These are phyloP conservation scores for Macrotrachela quadricornifera DNA, from an alignment of 1,140 invertebrate genomes.

Conservation along the genomic window DNA sequence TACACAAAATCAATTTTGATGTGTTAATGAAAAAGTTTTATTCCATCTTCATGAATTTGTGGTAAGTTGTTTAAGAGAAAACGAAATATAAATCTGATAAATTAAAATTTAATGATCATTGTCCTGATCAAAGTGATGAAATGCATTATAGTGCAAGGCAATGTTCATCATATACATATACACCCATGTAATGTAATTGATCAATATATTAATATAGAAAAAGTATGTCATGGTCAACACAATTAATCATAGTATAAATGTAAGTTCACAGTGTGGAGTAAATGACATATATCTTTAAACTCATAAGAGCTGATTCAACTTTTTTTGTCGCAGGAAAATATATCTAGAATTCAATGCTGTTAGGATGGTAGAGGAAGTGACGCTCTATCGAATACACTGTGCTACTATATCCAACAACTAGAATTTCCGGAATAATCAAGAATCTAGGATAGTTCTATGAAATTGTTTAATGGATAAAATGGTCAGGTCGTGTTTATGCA, in stretches of 20 bases:
- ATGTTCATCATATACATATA: slow-evolving; percentile 2
- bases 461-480: no score
- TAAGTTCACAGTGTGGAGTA: slow-evolving; percentile 16
- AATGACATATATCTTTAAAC: no score
- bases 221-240: slow-evolving; percentile 24
- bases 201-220: slow-evolving; percentile 9
- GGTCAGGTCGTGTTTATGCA: no score
- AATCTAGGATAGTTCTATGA: no score
- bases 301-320: no score
- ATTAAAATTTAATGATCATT: slow-evolving; percentile 50
- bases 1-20: slow-evolving; percentile 4
- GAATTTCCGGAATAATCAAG: no score
- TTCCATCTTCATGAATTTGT: slow-evolving; percentile 18
- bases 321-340: no score
- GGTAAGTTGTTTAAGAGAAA: slow-evolving; percentile 10
- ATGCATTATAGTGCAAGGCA: slow-evolving; percentile 14
- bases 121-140: slow-evolving; percentile 21
- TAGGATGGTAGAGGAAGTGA: no score
- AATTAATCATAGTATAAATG: slow-evolving; percentile 38
- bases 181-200: background rate
- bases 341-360: no score
- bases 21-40: slow-evolving; percentile 13
- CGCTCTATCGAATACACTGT: no score
- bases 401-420: no score
- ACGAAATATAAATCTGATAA: slow-evolving; percentile 44